These are phyloP conservation scores for Heloderma charlesbogerti DNA, from an alignment of 2,113 vertebrate species.

Conservation along the genomic window DNA sequence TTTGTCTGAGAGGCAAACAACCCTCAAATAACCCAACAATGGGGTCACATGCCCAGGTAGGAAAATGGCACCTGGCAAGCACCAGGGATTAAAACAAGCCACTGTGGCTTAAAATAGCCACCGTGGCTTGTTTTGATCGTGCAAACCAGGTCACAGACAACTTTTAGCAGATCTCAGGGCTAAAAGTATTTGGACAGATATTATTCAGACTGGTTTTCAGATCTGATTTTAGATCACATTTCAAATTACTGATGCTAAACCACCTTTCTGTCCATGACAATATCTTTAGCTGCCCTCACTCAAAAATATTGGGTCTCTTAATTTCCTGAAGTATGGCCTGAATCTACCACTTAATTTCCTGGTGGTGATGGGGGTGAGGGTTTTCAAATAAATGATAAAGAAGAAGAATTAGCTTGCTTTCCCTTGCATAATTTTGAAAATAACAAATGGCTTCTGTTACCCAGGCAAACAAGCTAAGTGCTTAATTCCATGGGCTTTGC, in stretches of 20 bases:
- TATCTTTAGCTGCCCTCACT: conserved; percentile 7
- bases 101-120: too few relatives aligned
- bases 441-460: conserved; percentile 58
- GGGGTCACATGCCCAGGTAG: too few relatives aligned
- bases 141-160: too few relatives aligned
- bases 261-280: conserved; percentile 13
- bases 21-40: too few relatives aligned
- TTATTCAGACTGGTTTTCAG: conserved; percentile 35
- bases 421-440: conserved; percentile 49
- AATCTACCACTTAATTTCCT: conserved; percentile 43
- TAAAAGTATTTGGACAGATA: background rate
- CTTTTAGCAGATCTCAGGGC: background rate
- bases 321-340: conserved; percentile 13
- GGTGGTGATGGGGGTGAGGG: conserved; percentile 20
- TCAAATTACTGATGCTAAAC: background rate
- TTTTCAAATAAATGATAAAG: background rate
- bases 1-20: too few relatives aligned
- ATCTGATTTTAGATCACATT: conserved; percentile 9
- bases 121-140: too few relatives aligned
- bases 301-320: background rate
- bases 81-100: too few relatives aligned
- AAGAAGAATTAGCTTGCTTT: conserved; percentile 37
- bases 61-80: too few relatives aligned
- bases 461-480: conserved; percentile 61
- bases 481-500: conserved; percentile 64